Evolutionary conservation across 2,888 invertebrate genomes (phyloP), one percentile per base, ranked within the genome.

Genomic region (Drosophila diplacantha): DNA sequence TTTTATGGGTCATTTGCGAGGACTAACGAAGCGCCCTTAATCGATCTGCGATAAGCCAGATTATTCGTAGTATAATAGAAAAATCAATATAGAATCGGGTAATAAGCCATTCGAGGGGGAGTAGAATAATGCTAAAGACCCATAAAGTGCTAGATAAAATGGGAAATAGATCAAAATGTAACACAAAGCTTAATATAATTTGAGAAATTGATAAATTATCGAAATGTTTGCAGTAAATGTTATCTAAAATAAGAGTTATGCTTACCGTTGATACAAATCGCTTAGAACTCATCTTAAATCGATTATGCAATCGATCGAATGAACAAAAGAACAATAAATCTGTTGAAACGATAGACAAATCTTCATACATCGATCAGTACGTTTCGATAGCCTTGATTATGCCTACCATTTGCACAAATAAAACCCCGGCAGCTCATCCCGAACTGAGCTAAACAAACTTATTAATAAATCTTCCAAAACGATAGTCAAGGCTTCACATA

Each of bases 1-100:
- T 57, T 57, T 56, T 56, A 57, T 57, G 29, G 55, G 9, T 3
- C 38, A 56, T 39, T 39, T 31, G 24, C n/a, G 18, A 20, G 20
- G 38, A 11, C 54, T 16, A 57, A 57, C 39, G 55, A 29, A n/a
- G 11, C 9, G 5, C 4, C 6, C 46, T 14, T 16, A 44, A 53
- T 43, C 16, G 46, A 53, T 32, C 18, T 18, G 12, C 7, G 29
- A 44, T 29, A 44, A 29, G 44, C 8, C 14, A 11, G 12, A 52
- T 31, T 31, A 22, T 3, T 16, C 1, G 24, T 18, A 50, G 20
- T 34, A 34, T 12, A 16, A 51, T 46, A 31, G 2, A 2, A 31
- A 46, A 46, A 20, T 46, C 29, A 46, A 46, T 46, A 46, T 5
- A 3, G 29, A 43, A 26, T 7, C 12, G 26, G 7, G 26, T 11